A percentile compares a stretch with the other conserved stretches of the same genome.
Conservation (phyloP, 30 jellyfish, hydroid and myxozoan species). For the Catostylus mosaicus region DNA sequence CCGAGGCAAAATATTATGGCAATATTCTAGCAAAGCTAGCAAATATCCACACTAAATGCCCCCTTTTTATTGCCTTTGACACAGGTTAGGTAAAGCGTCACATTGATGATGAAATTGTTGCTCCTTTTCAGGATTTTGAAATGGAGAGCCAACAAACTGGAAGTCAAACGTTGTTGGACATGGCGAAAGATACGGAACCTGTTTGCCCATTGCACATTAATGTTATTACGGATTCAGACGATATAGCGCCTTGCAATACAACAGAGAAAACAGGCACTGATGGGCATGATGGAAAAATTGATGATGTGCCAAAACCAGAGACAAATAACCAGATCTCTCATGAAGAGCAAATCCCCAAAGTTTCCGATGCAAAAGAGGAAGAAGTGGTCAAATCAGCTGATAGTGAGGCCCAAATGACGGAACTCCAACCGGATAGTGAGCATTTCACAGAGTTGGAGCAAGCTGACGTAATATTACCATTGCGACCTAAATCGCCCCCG, state of each 20-base stretch:
- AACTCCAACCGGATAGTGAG: too few species aligned
- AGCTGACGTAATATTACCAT: conserved; percentile 51
- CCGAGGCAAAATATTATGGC: too few species aligned
- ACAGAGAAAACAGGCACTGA: conserved; percentile 1
- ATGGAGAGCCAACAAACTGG: too few species aligned
- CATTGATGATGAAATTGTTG: neutral
- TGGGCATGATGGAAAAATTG: neutral
- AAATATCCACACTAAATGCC: neutral
- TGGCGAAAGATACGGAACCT: conserved; percentile 8
- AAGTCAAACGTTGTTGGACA: conserved; percentile 26
- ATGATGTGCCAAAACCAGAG: conserved; percentile 19
- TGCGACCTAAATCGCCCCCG: conserved; percentile 54
- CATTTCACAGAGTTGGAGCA: conserved; percentile 40
- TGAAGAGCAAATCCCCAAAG: neutral
- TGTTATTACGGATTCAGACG: neutral
- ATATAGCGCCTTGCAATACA: neutral
- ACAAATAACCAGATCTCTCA: neutral
- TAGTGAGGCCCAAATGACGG: too few species aligned
- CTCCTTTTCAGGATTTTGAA: conserved; percentile 1
- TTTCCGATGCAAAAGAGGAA: neutral
- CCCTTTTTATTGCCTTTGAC: neutral
- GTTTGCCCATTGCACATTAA: neutral
- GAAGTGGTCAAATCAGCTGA: neutral
- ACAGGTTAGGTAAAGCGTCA: neutral
- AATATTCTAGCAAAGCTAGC: too few species aligned